Base-by-base conservation (phyloP, 2,113 vertebrate genomes). In the Eulemur rufifrons region DNA sequence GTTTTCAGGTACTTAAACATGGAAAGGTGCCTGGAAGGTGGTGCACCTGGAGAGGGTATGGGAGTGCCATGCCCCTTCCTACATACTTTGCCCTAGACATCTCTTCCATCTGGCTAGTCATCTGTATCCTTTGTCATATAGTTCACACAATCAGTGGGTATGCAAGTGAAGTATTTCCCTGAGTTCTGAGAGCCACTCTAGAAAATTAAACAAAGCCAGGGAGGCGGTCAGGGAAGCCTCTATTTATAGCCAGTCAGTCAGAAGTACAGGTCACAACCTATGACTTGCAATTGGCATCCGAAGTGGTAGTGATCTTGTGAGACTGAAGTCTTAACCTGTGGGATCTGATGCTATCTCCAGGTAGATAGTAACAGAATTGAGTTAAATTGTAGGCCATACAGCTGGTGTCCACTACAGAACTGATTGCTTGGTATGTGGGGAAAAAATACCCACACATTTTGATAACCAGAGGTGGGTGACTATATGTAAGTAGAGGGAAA, bases 1-100 rank as follows among this genome's bases (percentile, higher is more conserved):
- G 8, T 54, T n/a, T 83, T 64, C 3, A 11, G 23, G 45, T 64
- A 5, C 6, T 42, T 81, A 6, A 73, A 2, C 3, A 27, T 7
- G 39, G n/a, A 2, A 2, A 34, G 13, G 47, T 14, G 9, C 11
- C 17, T 56, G 12, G 1, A 8, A 2, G 42, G 52, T 50, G 1
- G 4, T 13, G 3, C 52, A 6, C 34, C 21, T 21, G 39, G 6
- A 83, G 56, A 47, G 8, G 6, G 3, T 1, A 37, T 47, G 12
- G 3, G 29, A 32, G n/a, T 6, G 13, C n/a, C 25, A 8, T 13
- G 6, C 29, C 6, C 25, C 37, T 66, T 56, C 27, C 54, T 12
- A 12, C 6, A 56, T 42, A 10, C 20, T 8, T 29, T 27, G 37
- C 25, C 63, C 21, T 39, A 5, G 63, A 34, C 2, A 25, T 81